Evolutionary conservation across 2,797 vertebrate genomes (phyloP), one percentile per base, ranked within the genome.

Genomic region (Valencia hispanica): DNA sequence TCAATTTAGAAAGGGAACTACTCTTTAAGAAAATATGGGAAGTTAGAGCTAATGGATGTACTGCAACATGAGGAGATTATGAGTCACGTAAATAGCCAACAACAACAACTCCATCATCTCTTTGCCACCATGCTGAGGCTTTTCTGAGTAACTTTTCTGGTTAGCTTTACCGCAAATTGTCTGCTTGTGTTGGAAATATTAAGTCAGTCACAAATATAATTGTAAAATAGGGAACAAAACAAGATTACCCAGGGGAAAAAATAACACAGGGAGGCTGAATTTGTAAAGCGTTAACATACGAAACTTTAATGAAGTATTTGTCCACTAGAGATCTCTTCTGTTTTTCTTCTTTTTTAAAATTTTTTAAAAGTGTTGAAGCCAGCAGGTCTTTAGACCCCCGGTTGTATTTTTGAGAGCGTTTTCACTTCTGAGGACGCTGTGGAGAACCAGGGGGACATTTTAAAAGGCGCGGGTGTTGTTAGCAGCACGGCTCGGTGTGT

Each of bases 111-210:
- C n/a, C 0, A 74, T 78, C 68, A 53, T 17, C 17, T 50, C 9
- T 66, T 51, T 48, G 48, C 47, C 30, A 34, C 20, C n/a, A 34
- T 9, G 32, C 30, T 32, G 5, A n/a, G 61, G 34, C 45, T 63
- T 30, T 74, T 78, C 55, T 69, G 3, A 11, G 18, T 36, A 27
- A 11, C 59, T 4, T 66, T 57, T 8, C n/a, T 57, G 47, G 4
- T 80, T 73, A 48, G 74, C 10, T 32, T 34, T 34, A 53, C 66
- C 20, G 72, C 39, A 71, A 17, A 78, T 78, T 47, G 75, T 69
- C 45, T 1, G 51, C 79, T 83, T 48, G 70, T 25, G 70, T 18
- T 39, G 1, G 18, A 82, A 69, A 74, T 79, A 25, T 59, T 59
- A 59, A 59, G 32, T 59, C 27, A 25, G 61, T 65, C 10, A 36